Evolutionary conservation across 2,888 invertebrate species (phyloP).

Genomic region (Nemurella pictetii): DNA sequence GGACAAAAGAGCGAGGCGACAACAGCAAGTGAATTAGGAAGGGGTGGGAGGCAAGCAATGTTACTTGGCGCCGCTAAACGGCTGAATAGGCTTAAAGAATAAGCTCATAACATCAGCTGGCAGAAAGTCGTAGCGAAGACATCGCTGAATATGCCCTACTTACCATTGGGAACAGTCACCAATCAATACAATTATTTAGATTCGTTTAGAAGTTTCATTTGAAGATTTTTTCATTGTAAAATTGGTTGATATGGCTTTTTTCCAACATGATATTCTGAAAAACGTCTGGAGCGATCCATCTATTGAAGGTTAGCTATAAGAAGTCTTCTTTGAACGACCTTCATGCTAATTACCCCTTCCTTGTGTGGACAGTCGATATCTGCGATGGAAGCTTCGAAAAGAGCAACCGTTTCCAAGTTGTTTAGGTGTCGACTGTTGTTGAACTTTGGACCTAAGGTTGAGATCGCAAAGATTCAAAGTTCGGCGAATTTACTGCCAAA

Average conservation of each 20-base stretch:
- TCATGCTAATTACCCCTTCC: too few relatives aligned
- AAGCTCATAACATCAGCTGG: neutral
- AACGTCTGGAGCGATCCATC: too few relatives aligned
- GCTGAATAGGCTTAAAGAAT: constrained; percentile 28
- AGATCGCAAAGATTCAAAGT: neutral
- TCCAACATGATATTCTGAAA: too few relatives aligned
- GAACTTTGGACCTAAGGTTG: neutral
- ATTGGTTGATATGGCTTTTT: too few relatives aligned
- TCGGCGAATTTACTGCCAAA: neutral
- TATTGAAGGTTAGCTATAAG: too few relatives aligned
- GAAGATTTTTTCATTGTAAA: neutral
- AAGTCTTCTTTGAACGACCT: too few relatives aligned
- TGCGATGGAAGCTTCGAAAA: neutral
- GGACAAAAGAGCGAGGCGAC: constrained; percentile 18
- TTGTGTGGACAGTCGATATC: too few relatives aligned
- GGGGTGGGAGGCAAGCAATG: constrained; percentile 3
- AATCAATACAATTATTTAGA: neutral
- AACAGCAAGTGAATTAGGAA: neutral
- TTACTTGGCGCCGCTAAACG: constrained; percentile 4
- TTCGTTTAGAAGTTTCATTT: neutral
- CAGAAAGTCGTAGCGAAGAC: neutral
- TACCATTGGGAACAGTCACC: too few relatives aligned
- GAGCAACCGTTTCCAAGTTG: neutral
- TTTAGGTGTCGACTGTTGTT: neutral
- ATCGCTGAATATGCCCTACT: too few relatives aligned